Evolutionary conservation across 2,797 vertebrate genomes (phyloP), one percentile per base, ranked within the genome.

Genomic region (Acanthurus leucopareius): DNA sequence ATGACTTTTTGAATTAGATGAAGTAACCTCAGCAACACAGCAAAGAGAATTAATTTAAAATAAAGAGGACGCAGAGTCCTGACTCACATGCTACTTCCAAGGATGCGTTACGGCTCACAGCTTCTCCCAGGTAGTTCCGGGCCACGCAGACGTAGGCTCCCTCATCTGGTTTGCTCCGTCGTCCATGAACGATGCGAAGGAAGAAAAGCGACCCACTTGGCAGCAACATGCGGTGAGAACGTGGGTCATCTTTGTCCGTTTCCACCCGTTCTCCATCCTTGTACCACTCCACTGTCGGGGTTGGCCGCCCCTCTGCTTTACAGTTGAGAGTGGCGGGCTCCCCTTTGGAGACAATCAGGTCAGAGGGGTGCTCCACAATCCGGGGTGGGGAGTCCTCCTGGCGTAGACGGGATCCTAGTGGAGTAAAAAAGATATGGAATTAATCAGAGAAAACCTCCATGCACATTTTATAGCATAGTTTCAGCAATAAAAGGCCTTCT

Each of bases 51-150:
- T 14, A 81, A 42, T 8, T 0, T 38, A 19, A 9, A 35, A 57
- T 9, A 57, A 35, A 57, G 9, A 71, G 63, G 47, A 75, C 0
- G 48, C 3, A n/a, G 4, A 20, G 9, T 42, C 7, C 16, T 61
- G 83, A 98, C 98, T 99, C 93, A 99, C 98, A 96, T 96, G 98
- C 98, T 89, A 99, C 98, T 96, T 99, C 98, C 93, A 99, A 93
- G 13, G 98, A 99, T 0, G 98, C 98, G 0, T 99, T 99, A 63
- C 97, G 97, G 90, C 98, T 99, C 93, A 99, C 96, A 15, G 98
- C 98, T 90, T 99, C 98, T 10, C 98, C 98, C 47, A 99, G 96
- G 89, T 99, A 99, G 96, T 99, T 99, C 90, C 98, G 96, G 10
- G 98, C 98, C 59, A 99, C 98, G 0, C 98, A 99, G 10, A 99